These are phyloP conservation scores for Eugnorisma glareosa DNA, from an alignment of 2,888 invertebrate genomes.

Conservation along the genomic window DNA sequence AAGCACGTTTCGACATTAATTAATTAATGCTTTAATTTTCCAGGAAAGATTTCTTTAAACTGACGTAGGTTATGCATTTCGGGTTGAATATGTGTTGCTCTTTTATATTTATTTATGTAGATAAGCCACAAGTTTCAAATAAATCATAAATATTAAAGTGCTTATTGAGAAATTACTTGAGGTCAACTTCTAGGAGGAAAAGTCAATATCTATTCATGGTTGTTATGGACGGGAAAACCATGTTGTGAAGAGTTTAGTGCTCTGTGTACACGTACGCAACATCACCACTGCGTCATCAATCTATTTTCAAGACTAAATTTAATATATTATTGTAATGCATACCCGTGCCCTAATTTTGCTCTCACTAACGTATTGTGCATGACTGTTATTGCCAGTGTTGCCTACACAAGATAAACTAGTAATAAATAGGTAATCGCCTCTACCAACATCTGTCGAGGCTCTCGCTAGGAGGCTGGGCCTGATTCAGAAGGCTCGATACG, in stretches of 20 bases:
- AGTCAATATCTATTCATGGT: conserved; percentile 25
- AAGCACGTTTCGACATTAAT: not conserved
- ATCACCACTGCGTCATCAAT: conserved; percentile 12
- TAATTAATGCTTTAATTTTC: conserved; percentile 2
- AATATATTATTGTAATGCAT: conserved; percentile 1
- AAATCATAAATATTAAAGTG: conserved; percentile 23
- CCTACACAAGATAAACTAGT: not conserved
- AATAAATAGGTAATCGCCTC: too few relatives aligned
- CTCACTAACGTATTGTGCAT: not conserved
- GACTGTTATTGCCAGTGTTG: conserved; percentile 12
- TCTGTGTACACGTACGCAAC: not conserved
- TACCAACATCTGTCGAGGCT: too few relatives aligned
- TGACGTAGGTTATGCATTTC: conserved; percentile 14
- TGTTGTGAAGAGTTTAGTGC: conserved; percentile 22
- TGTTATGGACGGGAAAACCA: conserved; percentile 36
- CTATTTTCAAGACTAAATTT: conserved; percentile 19
- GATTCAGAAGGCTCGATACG: too few relatives aligned
- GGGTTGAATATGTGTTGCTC: not conserved
- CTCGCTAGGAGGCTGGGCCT: too few relatives aligned
- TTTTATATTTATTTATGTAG: not conserved
- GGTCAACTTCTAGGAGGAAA: conserved; percentile 40
- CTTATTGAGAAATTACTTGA: conserved; percentile 22
- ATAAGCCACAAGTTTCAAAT: not conserved
- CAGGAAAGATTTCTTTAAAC: not conserved
- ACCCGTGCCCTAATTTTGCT: conserved; percentile 12